Evolutionary conservation across 1,140 invertebrate species (phyloP), one percentile per base, ranked within the genome.

Genomic region (Olivierus martensii): DNA sequence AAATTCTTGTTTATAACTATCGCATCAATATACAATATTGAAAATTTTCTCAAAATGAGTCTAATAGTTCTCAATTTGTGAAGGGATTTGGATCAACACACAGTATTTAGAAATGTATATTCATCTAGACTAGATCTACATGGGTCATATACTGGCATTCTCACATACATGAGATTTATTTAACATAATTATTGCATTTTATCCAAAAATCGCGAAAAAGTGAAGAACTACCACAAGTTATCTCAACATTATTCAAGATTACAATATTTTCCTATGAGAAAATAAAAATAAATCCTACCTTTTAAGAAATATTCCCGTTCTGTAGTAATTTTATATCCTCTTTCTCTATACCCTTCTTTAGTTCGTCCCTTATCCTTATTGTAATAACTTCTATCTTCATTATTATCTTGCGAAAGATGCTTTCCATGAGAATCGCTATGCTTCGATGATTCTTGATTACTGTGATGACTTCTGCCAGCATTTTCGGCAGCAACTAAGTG

Each of bases 321-420:
- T 2, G 60, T 59, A 4, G 52, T 58, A 12, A 61, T 61, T 34
- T 60, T 61, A 47, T 61, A 61, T 22, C 60, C 58, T 43, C 54
- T 57, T 41, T 61, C 60, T 34, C 56, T 56, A 43, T 59, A 61
- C 11, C 60, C 60, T 37, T 57, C 60, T 36, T 61, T 60, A n/a
- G 54, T 45, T 18, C 60, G 48, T 3, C 60, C 60, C 18, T 60
- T 59, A 28, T 55, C 48, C 28, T 54, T 55, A 21, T 61, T 48
- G 17, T 42, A 1, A 34, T 52, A 49, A 14, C 52, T 50, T 19
- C 21, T 17, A 42, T 55, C 52, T 46, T 56, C 35, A 5, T 53
- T 14, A 10, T 51, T 47, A 6, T 28, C 28, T 6, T 4, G 9
- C 28, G 28, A 28, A 17, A 49, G 34, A 18, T 38, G 18, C 6